Evolutionary conservation across 2,888 invertebrate species (phyloP).

Genomic region (Leucozona laternaria): DNA sequence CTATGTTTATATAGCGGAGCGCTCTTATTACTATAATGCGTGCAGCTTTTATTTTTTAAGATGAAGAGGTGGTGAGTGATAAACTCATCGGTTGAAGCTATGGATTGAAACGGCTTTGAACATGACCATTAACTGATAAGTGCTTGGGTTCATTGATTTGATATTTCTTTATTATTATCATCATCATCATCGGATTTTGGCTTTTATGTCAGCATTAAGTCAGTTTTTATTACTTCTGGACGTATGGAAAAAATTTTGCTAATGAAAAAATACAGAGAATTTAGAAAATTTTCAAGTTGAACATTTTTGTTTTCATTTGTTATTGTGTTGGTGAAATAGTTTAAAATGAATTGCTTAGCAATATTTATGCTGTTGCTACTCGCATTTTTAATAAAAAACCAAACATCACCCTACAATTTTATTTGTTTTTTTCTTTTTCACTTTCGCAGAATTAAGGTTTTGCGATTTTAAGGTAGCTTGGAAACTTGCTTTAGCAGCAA

Average conservation of each 20-base stretch:
- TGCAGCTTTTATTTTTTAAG: slow-evolving; percentile 13
- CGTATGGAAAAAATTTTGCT: background rate
- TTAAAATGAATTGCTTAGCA: too few relatives aligned
- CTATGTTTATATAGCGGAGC: background rate
- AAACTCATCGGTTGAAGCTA: slow-evolving; percentile 37
- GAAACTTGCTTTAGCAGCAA: too few relatives aligned
- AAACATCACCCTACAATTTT: too few relatives aligned
- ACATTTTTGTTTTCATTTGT: background rate
- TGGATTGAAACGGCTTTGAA: slow-evolving; percentile 45
- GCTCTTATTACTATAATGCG: slow-evolving; percentile 32
- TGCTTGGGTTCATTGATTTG: slow-evolving; percentile 55
- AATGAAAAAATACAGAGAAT: background rate
- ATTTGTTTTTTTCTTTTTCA: too few relatives aligned
- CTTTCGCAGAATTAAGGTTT: too few relatives aligned
- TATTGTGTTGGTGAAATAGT: too few relatives aligned
- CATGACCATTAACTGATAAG: slow-evolving; percentile 45
- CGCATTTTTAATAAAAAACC: too few relatives aligned
- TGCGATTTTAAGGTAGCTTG: too few relatives aligned
- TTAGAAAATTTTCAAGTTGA: background rate
- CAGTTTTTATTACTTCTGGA: background rate
- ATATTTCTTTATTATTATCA: slow-evolving; percentile 56
- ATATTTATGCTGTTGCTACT: too few relatives aligned
- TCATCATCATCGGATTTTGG: slow-evolving; percentile 47
- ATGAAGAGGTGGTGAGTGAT: slow-evolving; percentile 26
- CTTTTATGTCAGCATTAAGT: slow-evolving; percentile 16